A percentile compares a stretch with the other conserved stretches of the same genome.
phyloP scores from a whole-genome alignment of 2,888 invertebrate species.

The Cephus runcator region DNA sequence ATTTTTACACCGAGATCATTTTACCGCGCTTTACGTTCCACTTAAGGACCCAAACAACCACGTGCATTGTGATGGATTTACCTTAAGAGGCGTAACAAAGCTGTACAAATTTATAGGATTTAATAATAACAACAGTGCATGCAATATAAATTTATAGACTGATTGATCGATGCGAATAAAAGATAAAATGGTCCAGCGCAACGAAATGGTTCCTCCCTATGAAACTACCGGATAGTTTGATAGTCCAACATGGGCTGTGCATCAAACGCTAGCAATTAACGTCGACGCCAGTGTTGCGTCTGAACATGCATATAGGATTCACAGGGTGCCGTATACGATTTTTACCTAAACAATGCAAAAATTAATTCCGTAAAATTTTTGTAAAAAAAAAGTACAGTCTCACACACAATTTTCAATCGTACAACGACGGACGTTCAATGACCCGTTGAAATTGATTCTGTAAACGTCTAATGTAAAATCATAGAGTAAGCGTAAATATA shows the following conservation, averaged over 20 bases:
- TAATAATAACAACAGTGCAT: background rate
- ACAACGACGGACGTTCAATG: background rate
- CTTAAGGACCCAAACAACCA: background rate
- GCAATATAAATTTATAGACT: background rate
- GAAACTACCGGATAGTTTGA: background rate
- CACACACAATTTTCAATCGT: background rate
- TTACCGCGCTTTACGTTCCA: constrained; percentile 14
- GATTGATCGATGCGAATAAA: background rate
- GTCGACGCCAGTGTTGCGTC: background rate
- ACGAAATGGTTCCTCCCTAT: background rate
- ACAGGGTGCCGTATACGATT: constrained; percentile 11
- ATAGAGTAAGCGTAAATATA: background rate
- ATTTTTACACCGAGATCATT: constrained; percentile 6
- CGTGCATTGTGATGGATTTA: background rate
- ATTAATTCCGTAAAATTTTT: background rate
- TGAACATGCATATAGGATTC: background rate
- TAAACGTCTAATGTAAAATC: background rate
- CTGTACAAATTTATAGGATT: background rate
- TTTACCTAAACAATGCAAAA: background rate
- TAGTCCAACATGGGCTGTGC: background rate
- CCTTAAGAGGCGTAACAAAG: background rate
- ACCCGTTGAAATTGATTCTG: background rate
- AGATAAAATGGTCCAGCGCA: background rate
- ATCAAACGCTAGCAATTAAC: background rate
- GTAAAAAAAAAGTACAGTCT: background rate